Percentiles rank a stretch among this genome's conserved stretches.
Conservation (phyloP, 2,797 vertebrate species). For the Brachyrhaphis roseni region DNA sequence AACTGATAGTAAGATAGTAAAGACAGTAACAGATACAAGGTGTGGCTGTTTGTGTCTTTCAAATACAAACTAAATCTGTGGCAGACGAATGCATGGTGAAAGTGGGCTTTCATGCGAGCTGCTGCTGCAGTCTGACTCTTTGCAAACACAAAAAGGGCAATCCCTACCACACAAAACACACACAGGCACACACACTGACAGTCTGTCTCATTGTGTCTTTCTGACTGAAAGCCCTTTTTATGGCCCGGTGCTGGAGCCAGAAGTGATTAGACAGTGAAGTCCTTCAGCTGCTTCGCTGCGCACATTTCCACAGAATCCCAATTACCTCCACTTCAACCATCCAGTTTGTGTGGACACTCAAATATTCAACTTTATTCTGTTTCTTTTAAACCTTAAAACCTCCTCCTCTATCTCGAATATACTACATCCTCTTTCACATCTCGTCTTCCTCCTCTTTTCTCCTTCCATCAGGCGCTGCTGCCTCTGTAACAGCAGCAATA, state of each 20-base stretch:
- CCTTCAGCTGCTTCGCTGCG: slow-evolving; percentile 59
- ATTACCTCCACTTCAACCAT: slow-evolving; percentile 45
- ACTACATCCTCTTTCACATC: slow-evolving; percentile 3
- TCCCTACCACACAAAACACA: slow-evolving; percentile 32
- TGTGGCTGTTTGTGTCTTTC: slow-evolving; percentile 33
- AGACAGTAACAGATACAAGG: slow-evolving; percentile 16
- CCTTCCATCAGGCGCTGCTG: slow-evolving; percentile 70
- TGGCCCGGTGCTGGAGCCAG: slow-evolving; percentile 54
- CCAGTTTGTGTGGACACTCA: slow-evolving; percentile 36
- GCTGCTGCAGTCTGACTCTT: slow-evolving; percentile 26
- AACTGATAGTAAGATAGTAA: background rate
- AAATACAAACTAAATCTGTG: slow-evolving; percentile 32
- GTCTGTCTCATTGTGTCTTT: slow-evolving; percentile 35
- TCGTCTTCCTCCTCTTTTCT: slow-evolving; percentile 36
- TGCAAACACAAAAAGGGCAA: slow-evolving; percentile 27
- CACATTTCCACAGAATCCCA: slow-evolving; percentile 47
- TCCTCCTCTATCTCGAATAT: slow-evolving; percentile 30
- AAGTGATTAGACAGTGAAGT: slow-evolving; percentile 68
- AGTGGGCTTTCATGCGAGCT: slow-evolving; percentile 14
- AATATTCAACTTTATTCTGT: slow-evolving; percentile 37
- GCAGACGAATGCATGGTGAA: slow-evolving; percentile 22
- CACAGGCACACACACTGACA: slow-evolving; percentile 17
- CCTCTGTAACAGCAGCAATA: slow-evolving; percentile 60
- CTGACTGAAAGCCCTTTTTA: slow-evolving; percentile 69
- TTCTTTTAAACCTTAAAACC: slow-evolving; percentile 2